Base-by-base conservation (phyloP, 2,888 invertebrate species). In the Stenchaetothrips biformis region DNA sequence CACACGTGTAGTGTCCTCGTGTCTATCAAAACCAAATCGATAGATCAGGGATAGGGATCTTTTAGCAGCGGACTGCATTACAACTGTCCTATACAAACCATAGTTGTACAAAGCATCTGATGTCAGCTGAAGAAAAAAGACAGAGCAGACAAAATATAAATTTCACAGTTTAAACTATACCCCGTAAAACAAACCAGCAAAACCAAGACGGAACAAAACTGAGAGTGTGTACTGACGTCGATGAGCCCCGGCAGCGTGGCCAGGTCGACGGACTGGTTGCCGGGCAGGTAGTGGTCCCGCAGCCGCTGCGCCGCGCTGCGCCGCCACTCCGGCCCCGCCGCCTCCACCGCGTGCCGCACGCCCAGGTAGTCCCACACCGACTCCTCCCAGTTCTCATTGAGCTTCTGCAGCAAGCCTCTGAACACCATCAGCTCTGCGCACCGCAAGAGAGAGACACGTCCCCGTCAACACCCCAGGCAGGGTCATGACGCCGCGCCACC, bases 381-480 rank as follows among this genome's bases (percentile, higher is more conserved):
- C 9, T 74, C 67, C 67, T 74, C 25, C 25, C 25, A 74, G 67
- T 25, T 21, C 67, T 74, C 67, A 25, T 74, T 25, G 67, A 74
- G 67, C 21, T 74, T 25, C 21, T 11, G 21, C 67, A 74, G 21
- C 67, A 74, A 7, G 7, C 67, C 67, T 25, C 67, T 74, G 67
- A 74, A 74, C 67, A 74, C 67, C 67, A 74, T 74, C 67, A 74
- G 11, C 67, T 74, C 67, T 74, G 67, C 25, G 67, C 21, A 62
- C 67, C 21, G 6, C 0, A 7, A 67, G 21, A 67, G 21, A 37
- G 4, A 37, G 37, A 37, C 1, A 37, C 37, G 4, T 37, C 4
- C 37, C 37, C 37, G 37, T 37, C 37, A 37, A 37, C 67, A n/a
- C 62, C 18, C n/a, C 18, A 62, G 59, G 59, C 59, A 16, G 59